Evolutionary conservation across 2,888 invertebrate species (phyloP).

Genomic region (Andrena chrysosceles): DNA sequence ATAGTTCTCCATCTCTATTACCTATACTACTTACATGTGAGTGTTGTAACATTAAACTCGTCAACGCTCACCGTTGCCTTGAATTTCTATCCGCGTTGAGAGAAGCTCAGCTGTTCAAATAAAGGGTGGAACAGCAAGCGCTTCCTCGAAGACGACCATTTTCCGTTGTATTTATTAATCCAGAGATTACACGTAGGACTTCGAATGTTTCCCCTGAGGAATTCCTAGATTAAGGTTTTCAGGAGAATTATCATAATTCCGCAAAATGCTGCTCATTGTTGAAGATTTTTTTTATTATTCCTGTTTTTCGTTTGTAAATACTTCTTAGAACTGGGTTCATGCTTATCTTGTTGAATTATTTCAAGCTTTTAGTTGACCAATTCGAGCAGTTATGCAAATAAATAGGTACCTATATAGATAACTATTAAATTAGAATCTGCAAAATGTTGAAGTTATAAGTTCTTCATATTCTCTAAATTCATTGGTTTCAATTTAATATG

Average conservation of each 20-base stretch:
- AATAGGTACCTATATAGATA: too few relatives aligned
- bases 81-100: constrained; percentile 9
- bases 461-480: too few relatives aligned
- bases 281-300: background rate
- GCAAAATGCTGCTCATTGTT: background rate
- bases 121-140: background rate
- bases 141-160: background rate
- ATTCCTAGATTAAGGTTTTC: background rate
- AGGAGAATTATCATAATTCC: background rate
- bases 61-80: constrained; percentile 1
- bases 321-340: background rate
- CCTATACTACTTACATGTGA: too few relatives aligned
- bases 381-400: too few relatives aligned
- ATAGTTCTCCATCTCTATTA: too few relatives aligned
- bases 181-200: background rate
- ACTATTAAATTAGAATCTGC: too few relatives aligned
- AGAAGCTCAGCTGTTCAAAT: constrained; percentile 44
- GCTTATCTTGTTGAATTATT: too few relatives aligned
- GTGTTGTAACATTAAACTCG: background rate
- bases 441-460: too few relatives aligned
- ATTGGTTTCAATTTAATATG: too few relatives aligned
- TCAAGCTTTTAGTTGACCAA: too few relatives aligned
- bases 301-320: background rate
- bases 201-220: background rate
- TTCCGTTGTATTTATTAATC: background rate